Evolutionary conservation across 2,888 invertebrate genomes (phyloP).

Genomic region (Dione vanillae): DNA sequence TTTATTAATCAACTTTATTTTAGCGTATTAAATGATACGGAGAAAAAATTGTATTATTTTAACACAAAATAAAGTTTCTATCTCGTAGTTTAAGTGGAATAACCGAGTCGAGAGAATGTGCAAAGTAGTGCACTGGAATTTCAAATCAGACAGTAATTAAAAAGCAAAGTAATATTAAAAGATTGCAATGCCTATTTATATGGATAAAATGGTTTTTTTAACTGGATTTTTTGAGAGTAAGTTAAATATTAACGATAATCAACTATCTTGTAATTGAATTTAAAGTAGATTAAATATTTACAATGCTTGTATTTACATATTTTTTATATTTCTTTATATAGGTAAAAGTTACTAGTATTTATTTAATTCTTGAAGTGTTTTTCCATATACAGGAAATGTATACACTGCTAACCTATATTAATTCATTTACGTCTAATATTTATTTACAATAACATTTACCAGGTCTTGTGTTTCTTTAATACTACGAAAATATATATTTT

Average conservation of each 20-base stretch:
- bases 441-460: too few relatives aligned
- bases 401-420: too few relatives aligned
- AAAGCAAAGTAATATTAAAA: constrained; percentile 29
- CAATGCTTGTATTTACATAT: too few relatives aligned
- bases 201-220: constrained; percentile 1
- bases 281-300: background rate
- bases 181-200: constrained; percentile 23
- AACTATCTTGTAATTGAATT: background rate
- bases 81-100: constrained; percentile 26
- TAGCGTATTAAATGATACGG: background rate
- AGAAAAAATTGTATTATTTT: background rate
- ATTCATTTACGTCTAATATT: too few relatives aligned
- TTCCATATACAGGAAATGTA: too few relatives aligned
- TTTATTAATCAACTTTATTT: too few relatives aligned
- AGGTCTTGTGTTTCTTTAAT: too few relatives aligned
- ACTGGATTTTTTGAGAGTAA: background rate
- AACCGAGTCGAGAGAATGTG: constrained; percentile 17
- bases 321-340: background rate
- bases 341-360: too few relatives aligned
- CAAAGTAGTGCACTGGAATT: constrained; percentile 38
- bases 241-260: constrained; percentile 1
- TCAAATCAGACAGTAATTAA: constrained; percentile 39
- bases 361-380: too few relatives aligned
- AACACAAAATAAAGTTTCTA: background rate
- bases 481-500: too few relatives aligned